A percentile compares a stretch with the other conserved stretches of the same genome.
phyloP scores from a whole-genome alignment of 2,797 vertebrate genomes.

The Podargus strigoides region DNA sequence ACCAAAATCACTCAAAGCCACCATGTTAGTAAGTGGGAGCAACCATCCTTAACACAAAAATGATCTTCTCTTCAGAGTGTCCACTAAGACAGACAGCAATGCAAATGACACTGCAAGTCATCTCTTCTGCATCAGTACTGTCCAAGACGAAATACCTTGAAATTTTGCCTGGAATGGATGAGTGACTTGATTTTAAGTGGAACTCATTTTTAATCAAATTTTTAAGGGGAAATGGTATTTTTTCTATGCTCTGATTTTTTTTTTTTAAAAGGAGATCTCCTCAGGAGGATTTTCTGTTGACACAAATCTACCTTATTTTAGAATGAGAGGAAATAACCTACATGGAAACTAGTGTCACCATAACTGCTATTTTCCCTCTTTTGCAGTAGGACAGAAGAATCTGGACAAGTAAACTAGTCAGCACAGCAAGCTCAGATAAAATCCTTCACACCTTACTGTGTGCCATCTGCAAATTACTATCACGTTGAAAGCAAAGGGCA shows the following conservation, averaged over 20 bases:
- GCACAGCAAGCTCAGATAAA: background rate
- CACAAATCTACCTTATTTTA: background rate
- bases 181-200: background rate
- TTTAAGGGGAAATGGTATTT: background rate
- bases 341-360: background rate
- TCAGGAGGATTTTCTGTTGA: background rate
- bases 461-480: background rate
- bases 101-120: background rate
- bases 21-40: background rate
- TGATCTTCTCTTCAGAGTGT: background rate
- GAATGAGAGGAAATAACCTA: background rate
- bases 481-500: background rate
- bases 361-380: background rate
- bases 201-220: no score
- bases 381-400: background rate
- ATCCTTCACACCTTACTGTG: background rate
- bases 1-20: background rate
- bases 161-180: background rate
- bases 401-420: background rate
- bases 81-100: background rate
- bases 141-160: background rate
- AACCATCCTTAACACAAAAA: background rate
- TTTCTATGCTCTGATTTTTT: background rate
- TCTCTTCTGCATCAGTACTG: background rate
- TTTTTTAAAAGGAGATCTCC: background rate